phyloP scores from a whole-genome alignment of 2,888 invertebrate genomes.

The Sicus ferrugineus region DNA sequence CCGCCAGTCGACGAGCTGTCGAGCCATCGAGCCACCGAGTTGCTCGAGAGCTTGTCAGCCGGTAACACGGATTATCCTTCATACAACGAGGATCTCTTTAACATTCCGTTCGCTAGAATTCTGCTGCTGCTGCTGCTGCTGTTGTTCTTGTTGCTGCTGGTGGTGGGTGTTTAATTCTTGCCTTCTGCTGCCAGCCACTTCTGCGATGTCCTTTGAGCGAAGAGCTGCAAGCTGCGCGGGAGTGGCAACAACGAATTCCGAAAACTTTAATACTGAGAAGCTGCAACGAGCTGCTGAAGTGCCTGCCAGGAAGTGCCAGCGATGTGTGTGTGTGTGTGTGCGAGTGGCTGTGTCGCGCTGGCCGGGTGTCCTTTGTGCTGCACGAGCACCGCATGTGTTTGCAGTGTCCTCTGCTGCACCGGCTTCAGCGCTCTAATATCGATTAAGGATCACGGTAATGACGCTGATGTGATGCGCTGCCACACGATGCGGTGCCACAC shows the following conservation, averaged over 20 bases:
- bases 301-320: not conserved
- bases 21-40: not conserved
- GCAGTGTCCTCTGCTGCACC: not conserved
- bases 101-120: constrained; percentile 8
- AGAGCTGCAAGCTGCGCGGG: not conserved
- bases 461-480: constrained; percentile 46
- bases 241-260: not conserved
- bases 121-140: not conserved
- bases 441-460: constrained; percentile 63
- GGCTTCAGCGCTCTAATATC: constrained; percentile 55
- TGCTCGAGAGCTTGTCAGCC: constrained; percentile 17
- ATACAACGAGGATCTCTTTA: constrained; percentile 4
- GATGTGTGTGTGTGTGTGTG: not conserved
- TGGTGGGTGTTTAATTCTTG: not conserved
- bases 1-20: no score
- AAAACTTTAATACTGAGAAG: not conserved
- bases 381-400: constrained; percentile 9
- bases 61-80: constrained; percentile 29
- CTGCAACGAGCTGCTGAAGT: not conserved
- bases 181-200: not conserved
- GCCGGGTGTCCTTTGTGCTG: constrained; percentile 4
- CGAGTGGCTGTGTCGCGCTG: not conserved
- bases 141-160: not conserved
- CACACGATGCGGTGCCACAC: not conserved
- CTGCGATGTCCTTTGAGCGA: not conserved